Percentiles rank a stretch among this genome's conserved stretches.
Conservation (phyloP, 2,888 invertebrate species). For the Phragmatobia fuliginosa region DNA sequence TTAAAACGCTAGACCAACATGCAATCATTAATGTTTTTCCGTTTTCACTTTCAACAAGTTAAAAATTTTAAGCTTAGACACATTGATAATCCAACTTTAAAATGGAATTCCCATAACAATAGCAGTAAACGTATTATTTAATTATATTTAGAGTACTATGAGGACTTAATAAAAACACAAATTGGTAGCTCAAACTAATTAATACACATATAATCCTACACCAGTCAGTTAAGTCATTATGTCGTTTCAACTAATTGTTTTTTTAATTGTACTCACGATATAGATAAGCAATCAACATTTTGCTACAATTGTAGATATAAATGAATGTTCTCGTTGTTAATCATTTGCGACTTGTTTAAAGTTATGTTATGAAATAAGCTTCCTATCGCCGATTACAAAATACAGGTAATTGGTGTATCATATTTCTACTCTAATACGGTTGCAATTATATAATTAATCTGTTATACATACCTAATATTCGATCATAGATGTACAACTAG, state of each 20-base stretch:
- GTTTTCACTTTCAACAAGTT: too few species aligned
- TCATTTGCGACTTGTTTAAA: conserved; percentile 38
- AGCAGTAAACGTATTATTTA: not conserved
- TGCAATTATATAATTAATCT: not conserved
- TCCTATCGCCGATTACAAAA: conserved; percentile 35
- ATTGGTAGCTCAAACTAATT: conserved; percentile 38
- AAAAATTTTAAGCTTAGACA: too few species aligned
- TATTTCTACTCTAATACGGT: conserved; percentile 4
- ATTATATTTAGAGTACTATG: not conserved
- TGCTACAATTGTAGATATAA: conserved; percentile 46
- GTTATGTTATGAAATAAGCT: conserved; percentile 32
- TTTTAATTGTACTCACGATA: conserved; percentile 50
- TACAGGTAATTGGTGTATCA: conserved; percentile 18
- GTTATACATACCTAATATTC: conserved; percentile 13
- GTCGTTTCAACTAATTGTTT: conserved; percentile 50
- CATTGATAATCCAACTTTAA: too few species aligned
- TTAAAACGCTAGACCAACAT: too few species aligned
- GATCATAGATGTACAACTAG: not conserved
- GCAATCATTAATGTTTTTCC: too few species aligned
- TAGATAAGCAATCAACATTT: conserved; percentile 51
- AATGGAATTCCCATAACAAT: too few species aligned
- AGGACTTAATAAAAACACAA: not conserved
- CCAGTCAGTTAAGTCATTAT: conserved; percentile 41
- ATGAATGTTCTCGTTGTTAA: conserved; percentile 48
- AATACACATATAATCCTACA: conserved; percentile 34